Base-by-base conservation (phyloP, 1,140 invertebrate genomes). In the Rhagoletis pomonella region DNA sequence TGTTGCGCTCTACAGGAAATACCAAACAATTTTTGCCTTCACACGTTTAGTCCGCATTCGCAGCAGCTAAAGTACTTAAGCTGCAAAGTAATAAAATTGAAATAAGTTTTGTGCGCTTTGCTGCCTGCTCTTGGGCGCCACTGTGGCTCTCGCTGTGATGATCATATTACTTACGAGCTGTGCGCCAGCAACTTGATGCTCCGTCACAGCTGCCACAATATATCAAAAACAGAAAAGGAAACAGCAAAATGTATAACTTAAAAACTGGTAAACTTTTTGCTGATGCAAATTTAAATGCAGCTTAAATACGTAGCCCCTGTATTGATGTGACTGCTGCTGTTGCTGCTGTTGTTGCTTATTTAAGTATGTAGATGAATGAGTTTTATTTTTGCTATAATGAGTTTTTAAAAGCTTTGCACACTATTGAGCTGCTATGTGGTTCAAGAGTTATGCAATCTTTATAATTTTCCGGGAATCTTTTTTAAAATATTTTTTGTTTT, bases 201-300 rank as follows among this genome's bases (percentile, higher is more conserved):
- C 60, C 50, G 50, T 55, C 60, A 62, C n/a, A 62, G 60, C 60
- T 62, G 60, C 60, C n/a, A 62, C 60, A 62, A 55, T 10, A 55
- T 14, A 62, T 62, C 9, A 62, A 62, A 62, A 17, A 55, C 4
- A 62, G 1, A 62, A 62, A 12, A 14, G 50, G 5, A 62, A 62
- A 62, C 12, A 62, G 9, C 9, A 62, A 62, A 55, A 55, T 55
- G 29, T 29, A 55, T 10, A 5, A 55, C 5, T 10, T 55, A 55
- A 55, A 5, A 55, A 55, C 50, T 55, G 2, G 50, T 17, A 62
- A 62, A 62, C 60, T 62, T 62, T 7, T 62, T 62, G 60, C 60
- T 62, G 60, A 62, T 62, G 60, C 60, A 62, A 62, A 62, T 62
- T 62, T 62, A 62, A 62, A 62, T 62, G 60, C 60, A 62, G 7